Conservation (phyloP, 2,888 invertebrate species). For the Chirona hameri region DNA sequence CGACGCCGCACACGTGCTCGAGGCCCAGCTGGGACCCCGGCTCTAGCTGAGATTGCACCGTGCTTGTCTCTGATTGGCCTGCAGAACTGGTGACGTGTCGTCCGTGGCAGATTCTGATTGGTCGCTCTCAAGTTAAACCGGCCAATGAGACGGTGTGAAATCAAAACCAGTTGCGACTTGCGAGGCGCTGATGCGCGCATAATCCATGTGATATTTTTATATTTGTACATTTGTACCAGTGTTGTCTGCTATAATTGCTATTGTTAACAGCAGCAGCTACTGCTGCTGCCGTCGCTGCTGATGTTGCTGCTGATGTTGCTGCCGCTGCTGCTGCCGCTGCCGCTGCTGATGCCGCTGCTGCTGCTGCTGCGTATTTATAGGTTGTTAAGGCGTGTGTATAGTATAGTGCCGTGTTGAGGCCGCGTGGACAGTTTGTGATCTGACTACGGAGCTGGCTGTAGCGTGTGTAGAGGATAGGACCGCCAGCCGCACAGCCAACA, state of each 20-base stretch:
- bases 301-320: no score
- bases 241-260: not conserved
- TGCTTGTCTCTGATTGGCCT: not conserved
- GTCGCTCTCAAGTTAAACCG: not conserved
- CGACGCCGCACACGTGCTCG: slow-evolving; percentile 78
- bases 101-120: not conserved
- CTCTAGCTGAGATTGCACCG: slow-evolving; percentile 41
- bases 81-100: not conserved
- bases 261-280: not conserved
- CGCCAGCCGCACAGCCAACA: not conserved
- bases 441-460: not conserved
- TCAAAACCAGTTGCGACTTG: not conserved
- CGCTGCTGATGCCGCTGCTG: no score
- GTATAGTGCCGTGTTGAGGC: not conserved
- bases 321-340: no score
- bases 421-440: not conserved
- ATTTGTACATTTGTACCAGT: not conserved
- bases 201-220: not conserved
- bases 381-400: not conserved
- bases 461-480: not conserved
- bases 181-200: not conserved
- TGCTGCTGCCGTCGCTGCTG: no score
- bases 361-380: not conserved
- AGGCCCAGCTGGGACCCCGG: slow-evolving; percentile 59
- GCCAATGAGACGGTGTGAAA: not conserved